A percentile compares a stretch with the other conserved stretches of the same genome.
phyloP scores from a whole-genome alignment of 2,888 invertebrate genomes.

The Pristionchus mayeri region DNA sequence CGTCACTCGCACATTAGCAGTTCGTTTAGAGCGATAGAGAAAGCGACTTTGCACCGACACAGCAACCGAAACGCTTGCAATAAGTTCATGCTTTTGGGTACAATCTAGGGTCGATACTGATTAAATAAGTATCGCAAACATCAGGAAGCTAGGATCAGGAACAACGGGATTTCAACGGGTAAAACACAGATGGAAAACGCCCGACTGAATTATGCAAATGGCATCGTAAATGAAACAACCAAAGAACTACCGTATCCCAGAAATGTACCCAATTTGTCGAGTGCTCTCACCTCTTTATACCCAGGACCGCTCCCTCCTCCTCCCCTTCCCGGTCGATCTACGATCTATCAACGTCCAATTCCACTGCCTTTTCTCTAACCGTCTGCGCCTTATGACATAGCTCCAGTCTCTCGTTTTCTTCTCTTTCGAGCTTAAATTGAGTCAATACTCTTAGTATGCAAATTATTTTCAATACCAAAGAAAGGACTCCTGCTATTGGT shows the following conservation, averaged over 20 bases:
- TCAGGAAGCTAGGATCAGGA: too few relatives aligned
- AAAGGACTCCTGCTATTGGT: too few relatives aligned
- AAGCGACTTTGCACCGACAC: constrained; percentile 6
- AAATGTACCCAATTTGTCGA: neutral
- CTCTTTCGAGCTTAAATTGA: neutral
- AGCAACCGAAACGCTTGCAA: neutral
- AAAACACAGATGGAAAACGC: too few relatives aligned
- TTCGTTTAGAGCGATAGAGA: neutral
- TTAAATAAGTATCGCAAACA: too few relatives aligned
- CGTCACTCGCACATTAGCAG: constrained; percentile 1
- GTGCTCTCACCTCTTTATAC: neutral
- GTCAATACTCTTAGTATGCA: neutral
- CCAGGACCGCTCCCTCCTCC: neutral
- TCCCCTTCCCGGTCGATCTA: neutral
- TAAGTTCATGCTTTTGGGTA: too few relatives aligned
- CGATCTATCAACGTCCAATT: constrained; percentile 38
- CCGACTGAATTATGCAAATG: too few relatives aligned
- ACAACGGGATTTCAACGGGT: too few relatives aligned
- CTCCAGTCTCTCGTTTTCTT: neutral
- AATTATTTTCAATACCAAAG: neutral
- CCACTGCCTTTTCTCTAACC: neutral
- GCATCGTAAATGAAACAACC: too few relatives aligned
- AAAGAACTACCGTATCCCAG: neutral
- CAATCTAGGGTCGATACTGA: too few relatives aligned
- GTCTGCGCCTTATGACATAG: neutral